Conservation (phyloP, 2,113 vertebrate species). For the Semnopithecus entellus region DNA sequence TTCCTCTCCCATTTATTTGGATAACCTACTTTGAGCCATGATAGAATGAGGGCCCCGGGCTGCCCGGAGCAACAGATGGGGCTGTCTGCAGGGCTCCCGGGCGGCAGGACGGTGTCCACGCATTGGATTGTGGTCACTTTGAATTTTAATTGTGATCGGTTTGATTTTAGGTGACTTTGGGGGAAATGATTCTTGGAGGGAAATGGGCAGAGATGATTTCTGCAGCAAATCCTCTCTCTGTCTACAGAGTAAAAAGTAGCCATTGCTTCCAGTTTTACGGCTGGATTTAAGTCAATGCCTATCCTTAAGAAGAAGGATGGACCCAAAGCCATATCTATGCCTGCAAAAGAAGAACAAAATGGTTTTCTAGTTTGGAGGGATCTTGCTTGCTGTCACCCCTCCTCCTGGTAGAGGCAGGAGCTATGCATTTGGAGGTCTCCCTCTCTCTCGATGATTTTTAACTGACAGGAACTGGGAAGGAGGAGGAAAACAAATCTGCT, state of each 20-base stretch:
- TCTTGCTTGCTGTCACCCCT: background rate
- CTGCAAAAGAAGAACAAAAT: background rate
- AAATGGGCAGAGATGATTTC: background rate
- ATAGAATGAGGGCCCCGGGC: constrained; percentile 74
- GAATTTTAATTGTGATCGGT: background rate
- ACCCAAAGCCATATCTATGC: background rate
- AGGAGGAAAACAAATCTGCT: background rate
- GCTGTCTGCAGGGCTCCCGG: background rate
- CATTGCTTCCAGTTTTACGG: background rate
- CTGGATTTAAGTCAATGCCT: background rate
- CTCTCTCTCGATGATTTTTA: background rate
- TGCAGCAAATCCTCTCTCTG: background rate
- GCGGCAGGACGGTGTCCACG: background rate
- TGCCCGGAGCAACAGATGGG: constrained; percentile 66
- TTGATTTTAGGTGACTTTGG: background rate
- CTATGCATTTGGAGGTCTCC: background rate
- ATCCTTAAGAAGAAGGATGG: background rate
- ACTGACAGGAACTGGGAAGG: background rate
- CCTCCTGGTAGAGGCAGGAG: background rate
- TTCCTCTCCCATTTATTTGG: constrained; percentile 80
- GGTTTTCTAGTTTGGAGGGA: background rate
- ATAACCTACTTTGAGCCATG: constrained; percentile 81
- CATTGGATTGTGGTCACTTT: background rate
- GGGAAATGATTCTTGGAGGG: background rate
- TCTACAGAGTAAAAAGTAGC: background rate